Conservation (phyloP, 2,113 vertebrate genomes). For the human region GRCh38 chr12:28863001-28863500, state of each 20-base stretch:
- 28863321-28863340: neutral
- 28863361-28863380: neutral
- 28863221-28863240: neutral
- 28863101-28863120: neutral
- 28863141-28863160: neutral
- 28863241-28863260: neutral
- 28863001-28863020: neutral
- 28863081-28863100: neutral
- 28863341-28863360: neutral
- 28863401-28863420: neutral
- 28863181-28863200: neutral
- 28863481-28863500: neutral
- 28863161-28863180: slow-evolving; percentile 5
- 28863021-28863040: neutral
- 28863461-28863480: neutral
- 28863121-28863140: neutral
- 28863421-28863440: neutral
- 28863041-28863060: neutral
- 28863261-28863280: neutral
- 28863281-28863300: neutral
- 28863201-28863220: neutral
- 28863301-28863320: neutral
- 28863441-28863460: neutral
- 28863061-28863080: neutral
- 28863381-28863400: neutral